Base-by-base conservation (phyloP, 2,113 vertebrate species). In the Jacana jacana region DNA sequence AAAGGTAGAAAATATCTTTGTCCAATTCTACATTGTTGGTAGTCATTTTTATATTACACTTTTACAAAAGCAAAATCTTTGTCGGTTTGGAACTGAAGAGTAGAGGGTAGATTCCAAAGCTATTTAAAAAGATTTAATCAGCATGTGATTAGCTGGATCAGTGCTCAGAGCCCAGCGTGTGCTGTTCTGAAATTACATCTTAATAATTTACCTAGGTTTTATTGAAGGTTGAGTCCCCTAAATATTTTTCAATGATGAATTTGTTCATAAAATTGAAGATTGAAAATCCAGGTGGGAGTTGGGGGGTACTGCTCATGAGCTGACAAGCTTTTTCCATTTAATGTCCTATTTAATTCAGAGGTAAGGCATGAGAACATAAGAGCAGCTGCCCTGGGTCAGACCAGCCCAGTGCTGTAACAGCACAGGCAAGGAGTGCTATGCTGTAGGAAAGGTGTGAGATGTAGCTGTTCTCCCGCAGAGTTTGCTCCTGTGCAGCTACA, bases 81-180 rank as follows among this genome's bases (percentile, higher is more conserved):
- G 8, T 68, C 20, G 35, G 17, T 86, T 89, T 83, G 37, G 39
- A 86, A 66, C 39, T 81, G 48, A 86, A 64, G 33, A 90, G 51
- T 78, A 93, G 72, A 58, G 37, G n/a, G 58, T 82, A 63, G 70
- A 88, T 93, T 96, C 71, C 63, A 83, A 78, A 88, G 64, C 64
- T 77, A 93, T 93, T 71, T 0, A 49, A 80, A 91, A 93, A 90
- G 16, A 70, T 90, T 91, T 94, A 86, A 64, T 94, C 60, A 78
- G 51, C 55, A 28, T 71, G 51, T 90, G 93, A 78, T 91, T 95
- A 78, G 61, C 70, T 94, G 58, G 30, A 69, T 85, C 63, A 46
- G 42, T 82, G 63, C 63, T 93, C 19, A 30, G 71, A 83, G 55
- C 27, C 30, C 30, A 39, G 40, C 23, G 54, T 71, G 28, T 88